phyloP scores from a whole-genome alignment of 2,113 vertebrate genomes.

The Tylochromis polylepis region DNA sequence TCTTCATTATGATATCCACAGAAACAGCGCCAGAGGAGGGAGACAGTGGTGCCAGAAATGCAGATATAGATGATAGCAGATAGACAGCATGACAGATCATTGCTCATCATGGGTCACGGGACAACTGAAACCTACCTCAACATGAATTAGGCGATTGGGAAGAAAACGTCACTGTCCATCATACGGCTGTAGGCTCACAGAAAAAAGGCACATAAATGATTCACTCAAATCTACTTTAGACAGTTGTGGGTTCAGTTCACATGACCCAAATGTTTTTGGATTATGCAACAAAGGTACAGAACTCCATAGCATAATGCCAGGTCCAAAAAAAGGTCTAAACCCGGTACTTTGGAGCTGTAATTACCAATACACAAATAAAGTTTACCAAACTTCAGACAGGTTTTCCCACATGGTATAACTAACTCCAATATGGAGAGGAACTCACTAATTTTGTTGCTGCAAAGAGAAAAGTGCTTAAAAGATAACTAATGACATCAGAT shows the following conservation, averaged over 20 bases:
- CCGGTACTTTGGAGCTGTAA: not conserved
- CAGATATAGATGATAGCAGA: constrained; percentile 13
- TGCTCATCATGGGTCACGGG: not conserved
- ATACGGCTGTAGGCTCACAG: not conserved
- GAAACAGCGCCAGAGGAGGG: constrained; percentile 8
- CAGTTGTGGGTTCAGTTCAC: not conserved
- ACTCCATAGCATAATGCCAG: not conserved
- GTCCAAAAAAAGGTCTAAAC: not conserved
- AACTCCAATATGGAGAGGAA: not conserved
- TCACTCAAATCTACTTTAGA: not conserved
- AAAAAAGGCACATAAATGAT: not conserved
- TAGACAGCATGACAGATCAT: constrained; percentile 4
- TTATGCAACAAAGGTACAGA: not conserved
- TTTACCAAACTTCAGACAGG: not conserved
- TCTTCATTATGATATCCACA: constrained; percentile 31
- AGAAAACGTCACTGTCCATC: not conserved
- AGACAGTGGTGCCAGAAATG: not conserved
- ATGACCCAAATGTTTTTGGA: not conserved
- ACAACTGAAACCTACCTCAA: not conserved
- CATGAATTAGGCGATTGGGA: not conserved
- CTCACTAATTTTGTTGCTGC: not conserved
- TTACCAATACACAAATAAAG: not conserved
- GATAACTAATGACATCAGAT: not conserved
- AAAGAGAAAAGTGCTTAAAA: not conserved
- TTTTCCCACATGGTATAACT: not conserved